Evolutionary conservation across 2,888 invertebrate genomes (phyloP).

Genomic region (Boloria selene): DNA sequence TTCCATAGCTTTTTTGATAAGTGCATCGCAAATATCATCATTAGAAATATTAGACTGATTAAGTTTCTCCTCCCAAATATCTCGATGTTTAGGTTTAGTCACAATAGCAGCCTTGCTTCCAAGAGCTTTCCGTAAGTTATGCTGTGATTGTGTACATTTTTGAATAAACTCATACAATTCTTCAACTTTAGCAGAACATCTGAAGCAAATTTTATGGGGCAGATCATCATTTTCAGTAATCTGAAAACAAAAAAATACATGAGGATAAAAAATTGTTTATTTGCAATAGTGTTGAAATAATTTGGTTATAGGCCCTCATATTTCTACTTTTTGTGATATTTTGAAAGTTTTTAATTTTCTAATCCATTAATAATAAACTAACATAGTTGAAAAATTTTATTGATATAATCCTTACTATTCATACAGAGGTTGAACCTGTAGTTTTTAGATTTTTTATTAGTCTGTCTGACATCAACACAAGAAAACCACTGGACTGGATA

Average conservation of each 20-base stretch:
- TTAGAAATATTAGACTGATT: slow-evolving; percentile 72
- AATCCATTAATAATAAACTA: too few relatives aligned
- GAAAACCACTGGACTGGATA: too few relatives aligned
- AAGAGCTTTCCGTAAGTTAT: slow-evolving; percentile 56
- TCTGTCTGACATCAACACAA: too few relatives aligned
- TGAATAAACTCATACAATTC: slow-evolving; percentile 75
- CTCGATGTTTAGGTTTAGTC: slow-evolving; percentile 60
- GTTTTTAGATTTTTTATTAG: too few relatives aligned
- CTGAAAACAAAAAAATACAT: slow-evolving; percentile 49
- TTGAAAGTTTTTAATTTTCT: too few relatives aligned
- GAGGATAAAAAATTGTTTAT: too few relatives aligned
- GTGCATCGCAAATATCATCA: slow-evolving; percentile 74
- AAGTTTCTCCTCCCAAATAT: slow-evolving; percentile 70
- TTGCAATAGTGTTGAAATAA: too few relatives aligned
- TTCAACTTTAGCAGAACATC: slow-evolving; percentile 77
- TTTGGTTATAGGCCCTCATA: too few relatives aligned
- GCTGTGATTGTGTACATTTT: slow-evolving; percentile 72
- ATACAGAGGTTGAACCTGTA: too few relatives aligned
- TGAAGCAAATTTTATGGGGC: slow-evolving; percentile 78
- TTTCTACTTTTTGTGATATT: too few relatives aligned
- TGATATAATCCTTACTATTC: too few relatives aligned
- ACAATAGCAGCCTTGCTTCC: slow-evolving; percentile 54
- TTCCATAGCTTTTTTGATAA: slow-evolving; percentile 75
- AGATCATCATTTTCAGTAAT: slow-evolving; percentile 74
- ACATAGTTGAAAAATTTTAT: too few relatives aligned